Conservation (phyloP, 2,797 vertebrate genomes). For the Fundulus diaphanus region DNA sequence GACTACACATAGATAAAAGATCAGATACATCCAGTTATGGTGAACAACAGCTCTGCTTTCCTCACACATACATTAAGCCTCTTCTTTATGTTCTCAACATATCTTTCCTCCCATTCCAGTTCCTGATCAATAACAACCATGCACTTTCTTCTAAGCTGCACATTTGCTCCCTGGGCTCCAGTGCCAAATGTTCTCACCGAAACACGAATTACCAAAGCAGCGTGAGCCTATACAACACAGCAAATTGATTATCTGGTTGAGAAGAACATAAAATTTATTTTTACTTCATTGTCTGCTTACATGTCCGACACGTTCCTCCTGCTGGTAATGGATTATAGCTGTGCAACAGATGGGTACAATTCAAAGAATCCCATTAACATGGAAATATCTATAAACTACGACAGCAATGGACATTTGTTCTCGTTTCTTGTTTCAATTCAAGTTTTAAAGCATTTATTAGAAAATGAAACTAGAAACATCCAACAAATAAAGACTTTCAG, state of each 20-base stretch:
- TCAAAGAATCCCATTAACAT: slow-evolving; percentile 33
- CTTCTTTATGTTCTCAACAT: slow-evolving; percentile 60
- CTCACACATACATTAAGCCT: slow-evolving; percentile 20
- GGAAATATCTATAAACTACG: slow-evolving; percentile 20
- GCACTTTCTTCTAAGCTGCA: slow-evolving; percentile 65
- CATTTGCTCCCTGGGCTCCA: slow-evolving; percentile 50
- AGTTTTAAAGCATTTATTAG: slow-evolving; percentile 1
- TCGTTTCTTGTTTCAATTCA: background rate
- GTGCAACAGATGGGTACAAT: slow-evolving; percentile 34
- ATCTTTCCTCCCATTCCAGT: slow-evolving; percentile 53
- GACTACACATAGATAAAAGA: slow-evolving; percentile 11
- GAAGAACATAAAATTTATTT: slow-evolving; percentile 64
- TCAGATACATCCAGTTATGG: slow-evolving; percentile 29
- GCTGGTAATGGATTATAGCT: slow-evolving; percentile 57
- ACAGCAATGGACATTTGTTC: slow-evolving; percentile 11
- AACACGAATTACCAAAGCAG: slow-evolving; percentile 53
- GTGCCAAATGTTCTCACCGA: slow-evolving; percentile 33
- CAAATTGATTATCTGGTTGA: slow-evolving; percentile 69
- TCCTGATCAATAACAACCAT: slow-evolving; percentile 71
- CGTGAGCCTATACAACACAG: slow-evolving; percentile 43
- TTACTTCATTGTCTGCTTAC: slow-evolving; percentile 54
- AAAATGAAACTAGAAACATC: background rate
- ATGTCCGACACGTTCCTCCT: slow-evolving; percentile 31
- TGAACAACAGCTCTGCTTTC: slow-evolving; percentile 40
- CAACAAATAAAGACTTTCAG: background rate